phyloP scores from a whole-genome alignment of 2,113 vertebrate species.

The Cephalopholis sonnerati region DNA sequence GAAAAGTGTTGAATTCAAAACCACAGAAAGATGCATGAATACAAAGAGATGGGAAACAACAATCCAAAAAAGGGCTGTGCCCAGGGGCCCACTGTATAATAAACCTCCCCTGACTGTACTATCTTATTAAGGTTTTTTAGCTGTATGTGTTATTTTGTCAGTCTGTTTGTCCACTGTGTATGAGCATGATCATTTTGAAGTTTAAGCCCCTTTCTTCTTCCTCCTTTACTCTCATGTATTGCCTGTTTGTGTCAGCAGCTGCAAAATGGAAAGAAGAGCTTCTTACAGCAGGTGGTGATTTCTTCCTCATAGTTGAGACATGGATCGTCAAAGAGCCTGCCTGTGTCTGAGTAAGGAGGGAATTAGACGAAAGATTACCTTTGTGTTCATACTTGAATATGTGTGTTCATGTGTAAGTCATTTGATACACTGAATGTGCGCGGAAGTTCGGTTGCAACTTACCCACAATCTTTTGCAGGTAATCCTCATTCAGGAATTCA shows the following conservation, averaged over 20 bases:
- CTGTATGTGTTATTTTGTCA: background rate
- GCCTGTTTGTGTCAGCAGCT: background rate
- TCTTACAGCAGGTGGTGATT: constrained; percentile 37
- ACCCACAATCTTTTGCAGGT: constrained; percentile 17
- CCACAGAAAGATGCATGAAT: too few species aligned
- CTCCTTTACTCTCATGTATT: background rate
- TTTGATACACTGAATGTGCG: accelerated
- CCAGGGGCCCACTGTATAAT: background rate
- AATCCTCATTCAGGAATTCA: constrained; percentile 32
- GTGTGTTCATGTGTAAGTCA: background rate
- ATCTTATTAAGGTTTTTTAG: background rate
- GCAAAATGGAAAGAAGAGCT: background rate
- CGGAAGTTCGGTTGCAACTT: constrained; percentile 17
- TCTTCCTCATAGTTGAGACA: constrained; percentile 4
- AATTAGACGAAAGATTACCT: background rate
- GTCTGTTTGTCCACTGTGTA: background rate
- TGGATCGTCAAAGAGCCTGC: constrained; percentile 15
- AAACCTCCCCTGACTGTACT: background rate
- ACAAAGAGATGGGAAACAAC: too few species aligned
- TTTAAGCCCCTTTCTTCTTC: background rate
- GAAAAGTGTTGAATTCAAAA: background rate
- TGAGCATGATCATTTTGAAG: background rate
- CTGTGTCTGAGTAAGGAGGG: constrained; percentile 20
- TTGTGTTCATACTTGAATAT: background rate
- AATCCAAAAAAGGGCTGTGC: too few species aligned